These are phyloP conservation scores for Girardia tigrina DNA, from an alignment of 2,888 invertebrate species.

Conservation along the genomic window DNA sequence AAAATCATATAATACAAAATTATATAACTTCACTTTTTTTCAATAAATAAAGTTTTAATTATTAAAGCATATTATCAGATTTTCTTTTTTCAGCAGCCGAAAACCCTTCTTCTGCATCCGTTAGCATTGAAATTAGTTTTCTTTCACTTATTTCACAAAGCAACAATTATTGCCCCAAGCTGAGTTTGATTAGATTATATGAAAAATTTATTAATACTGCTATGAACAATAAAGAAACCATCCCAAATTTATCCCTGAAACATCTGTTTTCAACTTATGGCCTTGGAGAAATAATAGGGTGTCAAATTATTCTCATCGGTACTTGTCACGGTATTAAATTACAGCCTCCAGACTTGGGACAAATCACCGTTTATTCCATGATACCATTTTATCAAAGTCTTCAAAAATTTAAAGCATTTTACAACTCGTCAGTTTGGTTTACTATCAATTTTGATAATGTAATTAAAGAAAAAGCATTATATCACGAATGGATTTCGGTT, in stretches of 20 bases:
- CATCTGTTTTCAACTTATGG: background rate
- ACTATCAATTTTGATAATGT: background rate
- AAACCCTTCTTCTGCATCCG: background rate
- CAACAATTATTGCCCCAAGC: background rate
- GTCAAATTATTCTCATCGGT: background rate
- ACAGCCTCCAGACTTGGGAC: background rate
- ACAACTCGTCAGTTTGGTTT: slow-evolving; percentile 1
- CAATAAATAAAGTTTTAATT: too few relatives aligned
- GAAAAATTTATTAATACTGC: background rate
- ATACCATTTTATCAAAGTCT: background rate
- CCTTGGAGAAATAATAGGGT: background rate
- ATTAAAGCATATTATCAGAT: too few relatives aligned
- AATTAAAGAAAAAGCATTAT: background rate
- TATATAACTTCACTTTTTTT: too few relatives aligned
- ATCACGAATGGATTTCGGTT: background rate
- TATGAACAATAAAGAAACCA: slow-evolving; percentile 11
- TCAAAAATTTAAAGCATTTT: background rate
- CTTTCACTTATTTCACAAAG: background rate
- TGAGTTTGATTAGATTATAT: background rate
- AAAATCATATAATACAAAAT: too few relatives aligned
- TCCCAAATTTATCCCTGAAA: background rate
- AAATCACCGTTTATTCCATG: background rate
- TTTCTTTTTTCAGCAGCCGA: background rate
- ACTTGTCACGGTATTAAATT: background rate
- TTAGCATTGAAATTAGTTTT: background rate